Percentiles rank a stretch among this genome's conserved stretches.
Conservation (phyloP, 2,888 invertebrate species). For the Mayetiola destructor region DNA sequence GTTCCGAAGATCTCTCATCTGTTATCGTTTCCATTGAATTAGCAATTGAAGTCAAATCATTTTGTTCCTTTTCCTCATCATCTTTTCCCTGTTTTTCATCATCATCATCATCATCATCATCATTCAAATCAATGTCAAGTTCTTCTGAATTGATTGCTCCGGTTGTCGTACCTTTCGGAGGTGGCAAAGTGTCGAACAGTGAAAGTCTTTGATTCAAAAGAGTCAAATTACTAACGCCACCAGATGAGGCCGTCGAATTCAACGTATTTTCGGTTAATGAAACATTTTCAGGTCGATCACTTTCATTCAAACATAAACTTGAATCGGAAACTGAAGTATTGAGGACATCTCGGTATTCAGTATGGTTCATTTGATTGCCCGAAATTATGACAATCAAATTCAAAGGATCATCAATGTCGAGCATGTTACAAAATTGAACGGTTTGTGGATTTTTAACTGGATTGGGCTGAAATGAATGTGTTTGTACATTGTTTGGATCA, state of each 20-base stretch:
- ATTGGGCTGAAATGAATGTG: conserved; percentile 32
- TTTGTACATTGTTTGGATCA: conserved; percentile 34
- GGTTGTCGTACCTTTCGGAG: conserved; percentile 21
- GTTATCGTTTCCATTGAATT: neutral
- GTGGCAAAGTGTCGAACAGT: conserved; percentile 19
- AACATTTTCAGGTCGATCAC: conserved; percentile 3
- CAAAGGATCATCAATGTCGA: conserved; percentile 71
- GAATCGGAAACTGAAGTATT: conserved; percentile 2
- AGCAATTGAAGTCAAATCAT: neutral
- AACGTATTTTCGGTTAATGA: conserved; percentile 8
- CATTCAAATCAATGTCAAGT: neutral
- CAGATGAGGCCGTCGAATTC: conserved; percentile 9
- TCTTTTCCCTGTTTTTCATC: neutral
- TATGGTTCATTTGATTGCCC: conserved; percentile 33
- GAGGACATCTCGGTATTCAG: conserved; percentile 20
- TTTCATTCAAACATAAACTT: neutral
- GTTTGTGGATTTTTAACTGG: conserved; percentile 56
- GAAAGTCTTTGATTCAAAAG: conserved; percentile 7
- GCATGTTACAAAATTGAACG: conserved; percentile 45
- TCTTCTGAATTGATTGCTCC: neutral
- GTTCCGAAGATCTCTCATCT: neutral
- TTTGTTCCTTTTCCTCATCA: neutral
- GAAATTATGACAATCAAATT: conserved; percentile 42
- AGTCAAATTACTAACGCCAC: conserved; percentile 14
- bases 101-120: neutral